Evolutionary conservation across 2,888 invertebrate genomes (phyloP), one percentile per base, ranked within the genome.

Genomic region (Polyommatus icarus): DNA sequence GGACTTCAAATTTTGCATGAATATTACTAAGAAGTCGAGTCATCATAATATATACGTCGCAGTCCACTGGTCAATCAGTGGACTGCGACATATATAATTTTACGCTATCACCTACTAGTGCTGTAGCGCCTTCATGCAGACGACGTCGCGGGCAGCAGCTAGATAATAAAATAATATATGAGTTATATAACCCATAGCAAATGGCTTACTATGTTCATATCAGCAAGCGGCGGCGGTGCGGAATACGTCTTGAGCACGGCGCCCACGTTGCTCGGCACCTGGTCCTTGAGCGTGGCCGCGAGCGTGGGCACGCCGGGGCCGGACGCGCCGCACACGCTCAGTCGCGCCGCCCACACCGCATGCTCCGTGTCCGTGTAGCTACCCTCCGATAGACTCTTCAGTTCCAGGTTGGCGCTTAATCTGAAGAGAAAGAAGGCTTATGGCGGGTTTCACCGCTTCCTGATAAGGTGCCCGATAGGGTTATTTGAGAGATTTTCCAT

Each of bases 271-370:
- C 90, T 78, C 0, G 93, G 89, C 81, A 94, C 83, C 78, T 90
- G 89, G 6, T 89, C 88, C 20, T 92, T 87, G 71, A 94, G 84
- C 92, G 91, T 91, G 18, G 91, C 86, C 50, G 90, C 91, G 15
- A 93, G 84, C 1, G 90, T 86, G 5, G 91, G 88, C 79, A 90
- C 87, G 71, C 88, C 86, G 71, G 88, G 83, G 80, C 85, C 83
- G 24, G 85, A 82, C 81, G 76, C 77, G 79, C 90, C 88, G 86
- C 91, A 90, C 76, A 93, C 93, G 76, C 86, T 86, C 77, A 92
- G 86, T 1, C 91, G 89, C 32, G 84, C 89, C 67, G 81, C 81
- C 80, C 84, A 84, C 71, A 92, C 93, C 0, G 89, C 90, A 1
- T 81, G 81, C 77, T 91, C 92, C 0, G 89, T 84, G 0, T 84